Evolutionary conservation across 2,888 invertebrate species (phyloP).

Genomic region (Dicyrtoma fusca): DNA sequence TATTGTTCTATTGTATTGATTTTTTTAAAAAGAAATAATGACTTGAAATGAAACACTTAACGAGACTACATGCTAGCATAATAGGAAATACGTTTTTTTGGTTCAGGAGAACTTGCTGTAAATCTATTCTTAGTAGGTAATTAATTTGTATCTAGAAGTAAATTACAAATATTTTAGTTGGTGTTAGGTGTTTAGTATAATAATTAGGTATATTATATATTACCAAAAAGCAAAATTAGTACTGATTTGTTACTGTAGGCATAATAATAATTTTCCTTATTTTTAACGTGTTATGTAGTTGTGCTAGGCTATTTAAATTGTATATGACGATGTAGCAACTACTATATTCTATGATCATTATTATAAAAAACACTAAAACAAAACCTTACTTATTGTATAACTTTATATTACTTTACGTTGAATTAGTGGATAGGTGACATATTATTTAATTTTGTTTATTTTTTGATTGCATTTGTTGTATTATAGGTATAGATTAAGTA

Average conservation of each 20-base stretch:
- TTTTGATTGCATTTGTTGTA: constrained; percentile 18
- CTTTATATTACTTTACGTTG: constrained; percentile 3
- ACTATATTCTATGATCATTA: background rate
- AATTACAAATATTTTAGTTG: no score
- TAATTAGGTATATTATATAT: no score
- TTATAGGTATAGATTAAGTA: background rate
- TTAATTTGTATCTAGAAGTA: no score
- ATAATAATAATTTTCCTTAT: constrained; percentile 13
- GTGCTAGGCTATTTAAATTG: background rate
- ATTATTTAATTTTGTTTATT: constrained; percentile 19
- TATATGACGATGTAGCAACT: constrained; percentile 4
- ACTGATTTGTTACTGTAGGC: background rate
- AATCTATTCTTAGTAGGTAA: no score
- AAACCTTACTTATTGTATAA: constrained; percentile 1
- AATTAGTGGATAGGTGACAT: background rate
- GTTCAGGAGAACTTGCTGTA: no score
- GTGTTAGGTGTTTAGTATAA: no score
- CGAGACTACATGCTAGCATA: constrained; percentile 15
- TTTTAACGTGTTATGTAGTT: constrained; percentile 7
- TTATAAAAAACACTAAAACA: background rate
- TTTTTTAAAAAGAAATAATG: background rate
- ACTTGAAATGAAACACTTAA: constrained; percentile 10
- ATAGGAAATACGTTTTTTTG: background rate
- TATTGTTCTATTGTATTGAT: background rate
- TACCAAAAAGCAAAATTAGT: no score